phyloP scores from a whole-genome alignment of 2,113 vertebrate species.

The Bubalus kerabau region DNA sequence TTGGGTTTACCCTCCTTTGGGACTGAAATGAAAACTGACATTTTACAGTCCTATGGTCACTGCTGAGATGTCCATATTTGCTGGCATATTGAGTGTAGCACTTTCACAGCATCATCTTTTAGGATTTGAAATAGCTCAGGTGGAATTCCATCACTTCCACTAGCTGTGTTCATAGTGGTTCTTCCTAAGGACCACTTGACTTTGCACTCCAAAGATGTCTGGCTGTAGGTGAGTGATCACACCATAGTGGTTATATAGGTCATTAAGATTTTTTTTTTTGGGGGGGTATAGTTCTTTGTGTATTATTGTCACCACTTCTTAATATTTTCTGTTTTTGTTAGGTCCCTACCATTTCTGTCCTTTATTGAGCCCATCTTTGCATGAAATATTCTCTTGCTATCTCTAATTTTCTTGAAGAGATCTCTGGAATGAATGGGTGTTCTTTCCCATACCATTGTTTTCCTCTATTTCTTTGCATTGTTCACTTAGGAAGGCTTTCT shows the following conservation, averaged over 20 bases:
- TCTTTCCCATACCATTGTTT: background rate
- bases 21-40: background rate
- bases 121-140: background rate
- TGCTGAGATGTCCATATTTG: background rate
- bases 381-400: background rate
- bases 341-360: background rate
- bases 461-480: background rate
- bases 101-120: background rate
- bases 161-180: background rate
- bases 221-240: background rate
- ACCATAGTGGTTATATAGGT: background rate
- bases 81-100: background rate
- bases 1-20: background rate
- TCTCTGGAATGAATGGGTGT: background rate
- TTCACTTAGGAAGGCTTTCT: background rate
- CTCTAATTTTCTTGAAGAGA: background rate
- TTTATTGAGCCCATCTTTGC: background rate
- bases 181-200: background rate
- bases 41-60: background rate
- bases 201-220: background rate
- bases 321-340: background rate
- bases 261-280: background rate
- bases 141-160: background rate
- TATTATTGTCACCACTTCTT: background rate
- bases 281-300: background rate